Evolutionary conservation across 2,113 vertebrate species (phyloP), one percentile per base, ranked within the genome.

Genomic region (Nibea coibor): DNA sequence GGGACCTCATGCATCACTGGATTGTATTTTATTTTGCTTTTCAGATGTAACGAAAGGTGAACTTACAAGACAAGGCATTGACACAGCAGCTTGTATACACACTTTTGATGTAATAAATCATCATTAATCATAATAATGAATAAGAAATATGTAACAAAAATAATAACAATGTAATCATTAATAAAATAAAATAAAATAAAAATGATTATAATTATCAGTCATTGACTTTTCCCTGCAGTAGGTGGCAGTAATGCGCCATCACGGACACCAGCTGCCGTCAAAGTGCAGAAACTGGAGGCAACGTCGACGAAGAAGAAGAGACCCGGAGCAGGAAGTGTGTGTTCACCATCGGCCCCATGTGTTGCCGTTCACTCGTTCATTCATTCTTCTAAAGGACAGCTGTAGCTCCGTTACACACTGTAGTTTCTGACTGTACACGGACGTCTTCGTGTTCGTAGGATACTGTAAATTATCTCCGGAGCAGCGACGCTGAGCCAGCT

Each of bases 321-420:
- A 47, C 28, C 20, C 42, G 82, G 78, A 83, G 80, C 79, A 85
- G 93, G 91, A 93, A 93, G 85, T 85, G 45, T 73, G 0, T 69
- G 31, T 66, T 22, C 50, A 39, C 35, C 35, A 6, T 53, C 67
- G 51, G 24, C 43, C 39, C 69, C 87, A 88, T 90, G 92, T 86
- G 90, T 81, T 57, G 54, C 24, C 4, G 4, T 24, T 72, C 24
- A 57, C 16, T 17, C 19, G 14, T 67, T 75, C 80, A 84, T 90
- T 92, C 72, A 88, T 90, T 74, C 9, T 53, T 1, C 0, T 54
- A 9, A 47, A 54, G 22, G 15, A 2, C 11, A 50, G 42, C 20
- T 26, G 22, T 3, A 42, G 35, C 2, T 59, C 11, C 19, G n/a
- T 4, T 4, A 11, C 1, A 57, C 1, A 14, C 10, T 12, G n/a